phyloP scores from a whole-genome alignment of 2,113 vertebrate species.

The Corythornis madagascariensis region DNA sequence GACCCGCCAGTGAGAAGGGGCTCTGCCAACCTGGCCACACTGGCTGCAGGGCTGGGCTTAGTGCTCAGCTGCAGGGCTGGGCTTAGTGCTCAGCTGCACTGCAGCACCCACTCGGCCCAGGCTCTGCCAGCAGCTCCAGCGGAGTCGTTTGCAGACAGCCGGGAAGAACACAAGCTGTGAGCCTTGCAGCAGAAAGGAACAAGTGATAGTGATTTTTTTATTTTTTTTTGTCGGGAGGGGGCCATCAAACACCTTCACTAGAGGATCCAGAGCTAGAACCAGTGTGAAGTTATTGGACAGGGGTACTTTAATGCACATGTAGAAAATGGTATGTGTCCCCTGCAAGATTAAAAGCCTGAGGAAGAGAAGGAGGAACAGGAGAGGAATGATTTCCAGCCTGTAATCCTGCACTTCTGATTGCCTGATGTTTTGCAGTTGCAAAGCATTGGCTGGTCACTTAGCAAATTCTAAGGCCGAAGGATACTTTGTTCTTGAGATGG shows the following conservation, averaged over 20 bases:
- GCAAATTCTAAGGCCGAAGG: background rate
- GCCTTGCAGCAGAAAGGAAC: background rate
- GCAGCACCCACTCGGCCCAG: background rate
- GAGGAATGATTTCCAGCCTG: background rate
- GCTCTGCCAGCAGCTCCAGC: background rate
- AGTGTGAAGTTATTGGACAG: background rate
- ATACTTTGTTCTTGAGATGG: background rate
- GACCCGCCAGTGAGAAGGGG: accelerated
- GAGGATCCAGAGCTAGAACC: background rate
- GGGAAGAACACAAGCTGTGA: background rate
- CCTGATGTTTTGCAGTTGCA: background rate
- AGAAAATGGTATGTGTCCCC: background rate
- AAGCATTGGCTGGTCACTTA: background rate
- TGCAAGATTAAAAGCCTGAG: background rate
- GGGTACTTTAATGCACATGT: background rate
- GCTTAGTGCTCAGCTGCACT: background rate
- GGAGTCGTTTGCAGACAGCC: background rate
- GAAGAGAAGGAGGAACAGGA: background rate
- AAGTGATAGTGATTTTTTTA: background rate
- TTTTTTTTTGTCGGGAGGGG: background rate
- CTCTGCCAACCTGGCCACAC: background rate
- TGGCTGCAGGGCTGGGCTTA: background rate
- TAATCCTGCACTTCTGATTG: background rate
- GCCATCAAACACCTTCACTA: background rate
- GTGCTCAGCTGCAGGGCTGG: background rate